These are phyloP conservation scores for Chromis chromis DNA, from an alignment of 2,797 vertebrate species.

Conservation along the genomic window DNA sequence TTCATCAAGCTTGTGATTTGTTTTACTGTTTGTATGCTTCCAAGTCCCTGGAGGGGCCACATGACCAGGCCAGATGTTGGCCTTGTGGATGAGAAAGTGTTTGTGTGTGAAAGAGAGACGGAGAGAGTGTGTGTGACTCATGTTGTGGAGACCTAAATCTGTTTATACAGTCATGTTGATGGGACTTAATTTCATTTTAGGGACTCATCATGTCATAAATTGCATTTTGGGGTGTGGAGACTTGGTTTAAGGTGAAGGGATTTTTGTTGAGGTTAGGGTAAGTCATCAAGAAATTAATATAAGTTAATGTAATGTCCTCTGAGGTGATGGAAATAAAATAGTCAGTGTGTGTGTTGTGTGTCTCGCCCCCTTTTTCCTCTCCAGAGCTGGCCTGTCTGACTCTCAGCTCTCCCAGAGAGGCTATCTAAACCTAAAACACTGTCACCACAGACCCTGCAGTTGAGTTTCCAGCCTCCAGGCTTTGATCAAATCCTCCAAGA, in stretches of 20 bases:
- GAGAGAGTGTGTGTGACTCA: background rate
- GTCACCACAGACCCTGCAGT: constrained; percentile 3
- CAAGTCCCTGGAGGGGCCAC: constrained; percentile 18
- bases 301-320: background rate
- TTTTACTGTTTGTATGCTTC: background rate
- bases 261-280: background rate
- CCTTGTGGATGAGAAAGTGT: constrained; percentile 13
- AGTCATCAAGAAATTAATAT: background rate
- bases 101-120: background rate
- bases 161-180: background rate
- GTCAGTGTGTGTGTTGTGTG: background rate
- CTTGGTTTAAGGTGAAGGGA: background rate
- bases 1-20: background rate
- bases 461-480: constrained; percentile 19
- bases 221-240: background rate
- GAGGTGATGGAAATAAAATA: background rate
- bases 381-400: constrained; percentile 6
- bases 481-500: constrained; percentile 45
- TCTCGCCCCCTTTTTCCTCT: background rate
- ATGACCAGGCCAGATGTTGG: constrained; percentile 51
- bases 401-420: constrained; percentile 25
- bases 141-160: background rate
- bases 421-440: constrained; percentile 29
- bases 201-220: background rate
- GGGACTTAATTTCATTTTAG: background rate